phyloP scores from a whole-genome alignment of 2,797 vertebrate species.

The Anguilla anguilla region DNA sequence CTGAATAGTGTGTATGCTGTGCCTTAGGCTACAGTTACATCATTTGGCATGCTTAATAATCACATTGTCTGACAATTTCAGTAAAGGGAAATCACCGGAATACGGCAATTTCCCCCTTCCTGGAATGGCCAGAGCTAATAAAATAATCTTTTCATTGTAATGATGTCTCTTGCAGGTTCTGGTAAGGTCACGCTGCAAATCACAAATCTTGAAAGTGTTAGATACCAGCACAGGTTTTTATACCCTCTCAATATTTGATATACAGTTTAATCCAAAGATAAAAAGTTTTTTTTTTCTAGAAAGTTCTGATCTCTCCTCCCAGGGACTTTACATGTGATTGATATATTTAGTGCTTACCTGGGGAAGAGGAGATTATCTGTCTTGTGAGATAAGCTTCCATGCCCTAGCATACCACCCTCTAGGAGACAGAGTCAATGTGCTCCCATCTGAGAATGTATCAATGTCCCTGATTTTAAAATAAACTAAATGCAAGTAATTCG shows the following conservation, averaged over 20 bases:
- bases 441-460: neutral
- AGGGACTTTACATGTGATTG: neutral
- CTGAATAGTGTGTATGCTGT: neutral
- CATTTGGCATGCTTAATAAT: neutral
- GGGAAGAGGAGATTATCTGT: neutral
- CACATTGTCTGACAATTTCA: neutral
- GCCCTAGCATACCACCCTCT: neutral
- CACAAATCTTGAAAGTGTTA: neutral
- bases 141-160: neutral
- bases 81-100: neutral
- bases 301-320: slow-evolving; percentile 3
- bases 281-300: neutral
- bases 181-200: neutral
- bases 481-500: neutral
- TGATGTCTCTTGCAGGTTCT: neutral
- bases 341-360: neutral
- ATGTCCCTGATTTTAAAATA: neutral
- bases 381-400: slow-evolving; percentile 1
- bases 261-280: slow-evolving; percentile 1
- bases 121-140: neutral
- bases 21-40: neutral
- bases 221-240: neutral
- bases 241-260: neutral
- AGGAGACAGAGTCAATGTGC: neutral
- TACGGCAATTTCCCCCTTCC: neutral